A percentile compares a stretch with the other conserved stretches of the same genome.
Evolutionary conservation across 2,113 vertebrate genomes (phyloP).

Genomic region (Vidua chalybeata): DNA sequence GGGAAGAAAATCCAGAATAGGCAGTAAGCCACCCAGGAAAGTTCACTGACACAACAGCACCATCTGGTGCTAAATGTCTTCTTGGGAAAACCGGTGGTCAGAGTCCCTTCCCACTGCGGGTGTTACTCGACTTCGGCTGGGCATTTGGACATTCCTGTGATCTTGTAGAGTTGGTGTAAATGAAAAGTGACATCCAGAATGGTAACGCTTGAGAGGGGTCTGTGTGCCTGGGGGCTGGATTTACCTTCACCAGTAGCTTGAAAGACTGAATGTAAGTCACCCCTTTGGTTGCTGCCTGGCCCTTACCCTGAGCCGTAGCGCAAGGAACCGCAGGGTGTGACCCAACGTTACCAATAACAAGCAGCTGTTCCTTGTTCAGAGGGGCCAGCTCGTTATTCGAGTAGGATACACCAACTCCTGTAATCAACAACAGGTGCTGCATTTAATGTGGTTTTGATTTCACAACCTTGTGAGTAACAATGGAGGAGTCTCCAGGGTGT

Average conservation of each 20-base stretch:
- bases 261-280: not conserved
- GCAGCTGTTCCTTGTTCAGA: not conserved
- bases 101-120: not conserved
- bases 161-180: not conserved
- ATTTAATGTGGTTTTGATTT: not conserved
- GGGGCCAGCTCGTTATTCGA: not conserved
- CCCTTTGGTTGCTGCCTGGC: not conserved
- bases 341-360: not conserved
- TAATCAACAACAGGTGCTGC: not conserved
- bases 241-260: not conserved
- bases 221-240: not conserved
- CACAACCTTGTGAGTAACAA: not conserved
- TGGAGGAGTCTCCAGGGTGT: not conserved
- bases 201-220: not conserved
- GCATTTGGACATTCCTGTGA: not conserved
- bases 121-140: not conserved
- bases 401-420: not conserved
- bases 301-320: not conserved
- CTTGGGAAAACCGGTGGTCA: not conserved
- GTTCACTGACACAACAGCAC: constrained; percentile 42
- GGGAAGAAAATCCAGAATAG: not conserved
- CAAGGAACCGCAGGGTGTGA: accelerated
- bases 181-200: not conserved
- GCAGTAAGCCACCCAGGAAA: not conserved
- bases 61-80: constrained; percentile 32